phyloP scores from a whole-genome alignment of 1,140 invertebrate genomes.

The Euura saliciscinereae region DNA sequence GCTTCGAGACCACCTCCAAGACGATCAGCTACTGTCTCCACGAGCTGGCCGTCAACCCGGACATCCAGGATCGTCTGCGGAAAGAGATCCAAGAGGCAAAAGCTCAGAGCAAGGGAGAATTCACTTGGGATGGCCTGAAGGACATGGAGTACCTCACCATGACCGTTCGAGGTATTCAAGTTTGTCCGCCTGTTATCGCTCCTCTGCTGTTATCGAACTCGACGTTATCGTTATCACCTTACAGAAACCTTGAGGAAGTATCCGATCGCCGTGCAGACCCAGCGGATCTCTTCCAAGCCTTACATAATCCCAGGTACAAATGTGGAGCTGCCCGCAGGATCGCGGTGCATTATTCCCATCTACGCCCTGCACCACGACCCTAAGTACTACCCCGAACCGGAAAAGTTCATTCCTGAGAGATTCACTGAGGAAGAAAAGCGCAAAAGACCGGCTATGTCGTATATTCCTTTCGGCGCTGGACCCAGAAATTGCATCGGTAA shows the following conservation, averaged over 20 bases:
- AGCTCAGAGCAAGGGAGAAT: slow-evolving; percentile 46
- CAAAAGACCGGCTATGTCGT: slow-evolving; percentile 61
- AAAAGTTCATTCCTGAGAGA: slow-evolving; percentile 66
- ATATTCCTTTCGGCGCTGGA: slow-evolving; percentile 75
- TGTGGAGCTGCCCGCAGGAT: slow-evolving; percentile 52
- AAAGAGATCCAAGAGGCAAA: slow-evolving; percentile 50
- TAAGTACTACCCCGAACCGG: slow-evolving; percentile 63
- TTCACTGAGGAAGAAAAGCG: slow-evolving; percentile 60
- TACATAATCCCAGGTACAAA: slow-evolving; percentile 59
- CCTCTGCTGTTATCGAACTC: background rate
- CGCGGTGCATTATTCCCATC: slow-evolving; percentile 55
- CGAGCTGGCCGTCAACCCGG: slow-evolving; percentile 59
- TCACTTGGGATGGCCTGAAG: slow-evolving; percentile 49
- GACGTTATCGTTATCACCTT: slow-evolving; percentile 14
- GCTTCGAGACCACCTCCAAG: slow-evolving; percentile 59
- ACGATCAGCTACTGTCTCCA: slow-evolving; percentile 57
- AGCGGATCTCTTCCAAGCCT: slow-evolving; percentile 41
- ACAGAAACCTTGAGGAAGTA: slow-evolving; percentile 68
- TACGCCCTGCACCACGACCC: slow-evolving; percentile 66
- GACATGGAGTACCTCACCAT: slow-evolving; percentile 53
- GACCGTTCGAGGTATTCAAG: slow-evolving; percentile 25
- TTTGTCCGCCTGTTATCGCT: too few relatives aligned
- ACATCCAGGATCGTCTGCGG: slow-evolving; percentile 56
- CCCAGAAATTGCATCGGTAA: slow-evolving; percentile 76
- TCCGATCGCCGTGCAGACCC: slow-evolving; percentile 59